These are phyloP conservation scores for Syngnathus scovelli DNA, from an alignment of 2,113 vertebrate species.

Conservation along the genomic window DNA sequence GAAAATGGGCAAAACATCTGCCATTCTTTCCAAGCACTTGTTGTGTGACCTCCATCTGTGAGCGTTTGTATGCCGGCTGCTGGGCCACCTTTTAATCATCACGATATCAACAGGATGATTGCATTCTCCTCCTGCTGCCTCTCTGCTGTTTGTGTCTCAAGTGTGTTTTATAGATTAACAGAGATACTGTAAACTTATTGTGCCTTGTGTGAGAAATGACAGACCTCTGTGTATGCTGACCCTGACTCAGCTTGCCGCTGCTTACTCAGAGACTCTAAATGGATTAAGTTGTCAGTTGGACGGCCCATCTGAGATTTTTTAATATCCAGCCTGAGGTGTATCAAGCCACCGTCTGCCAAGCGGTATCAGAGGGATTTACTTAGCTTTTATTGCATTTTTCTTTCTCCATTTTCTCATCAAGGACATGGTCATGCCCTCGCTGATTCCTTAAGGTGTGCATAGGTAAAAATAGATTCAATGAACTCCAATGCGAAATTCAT, in stretches of 20 bases:
- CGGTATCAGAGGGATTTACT: conserved; percentile 64
- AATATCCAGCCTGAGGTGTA: conserved; percentile 67
- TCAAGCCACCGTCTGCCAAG: conserved; percentile 57
- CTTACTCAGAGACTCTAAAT: conserved; percentile 63
- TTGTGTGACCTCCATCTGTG: conserved; percentile 8
- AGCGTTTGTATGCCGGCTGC: conserved; percentile 3
- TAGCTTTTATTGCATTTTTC: conserved; percentile 59
- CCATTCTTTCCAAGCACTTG: conserved; percentile 2
- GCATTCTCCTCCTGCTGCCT: conserved; percentile 11
- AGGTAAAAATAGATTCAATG: conserved; percentile 23
- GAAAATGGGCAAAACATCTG: neutral
- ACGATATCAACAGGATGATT: conserved; percentile 10
- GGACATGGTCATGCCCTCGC: conserved; percentile 40
- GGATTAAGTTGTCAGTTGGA: conserved; percentile 71
- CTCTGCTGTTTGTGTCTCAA: conserved; percentile 21
- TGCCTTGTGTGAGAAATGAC: conserved; percentile 46
- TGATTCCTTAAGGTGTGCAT: conserved; percentile 36
- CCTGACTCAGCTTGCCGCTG: conserved; percentile 56
- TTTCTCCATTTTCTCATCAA: conserved; percentile 36
- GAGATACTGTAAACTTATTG: conserved; percentile 46
- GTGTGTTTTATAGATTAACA: conserved; percentile 37
- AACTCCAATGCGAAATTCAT: conserved; percentile 19
- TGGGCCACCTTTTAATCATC: conserved; percentile 24
- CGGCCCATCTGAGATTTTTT: conserved; percentile 63
- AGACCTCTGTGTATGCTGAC: conserved; percentile 51